Evolutionary conservation across 2,888 invertebrate genomes (phyloP).

Genomic region (Ptychoptera albimana): DNA sequence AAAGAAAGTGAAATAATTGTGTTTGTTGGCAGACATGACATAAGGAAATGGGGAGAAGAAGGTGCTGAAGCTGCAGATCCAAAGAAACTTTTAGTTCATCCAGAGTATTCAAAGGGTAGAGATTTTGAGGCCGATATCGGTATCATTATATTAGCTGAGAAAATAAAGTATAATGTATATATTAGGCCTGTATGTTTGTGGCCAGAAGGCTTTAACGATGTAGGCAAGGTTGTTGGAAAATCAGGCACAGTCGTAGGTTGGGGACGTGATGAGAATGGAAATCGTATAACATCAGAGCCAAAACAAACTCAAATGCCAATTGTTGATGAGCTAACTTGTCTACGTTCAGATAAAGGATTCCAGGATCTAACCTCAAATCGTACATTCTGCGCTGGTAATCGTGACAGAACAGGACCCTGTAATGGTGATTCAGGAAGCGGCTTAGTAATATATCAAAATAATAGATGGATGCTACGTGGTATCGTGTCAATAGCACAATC

Average conservation of each 20-base stretch:
- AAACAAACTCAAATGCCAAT: slow-evolving; percentile 32
- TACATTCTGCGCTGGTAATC: slow-evolving; percentile 26
- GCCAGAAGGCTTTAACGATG: slow-evolving; percentile 23
- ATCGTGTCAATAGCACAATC: slow-evolving; percentile 29
- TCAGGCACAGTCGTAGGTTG: slow-evolving; percentile 38
- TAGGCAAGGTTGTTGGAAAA: slow-evolving; percentile 26
- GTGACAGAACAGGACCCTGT: slow-evolving; percentile 20
- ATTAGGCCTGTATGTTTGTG: slow-evolving; percentile 39
- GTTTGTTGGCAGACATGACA: slow-evolving; percentile 32
- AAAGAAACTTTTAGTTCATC: slow-evolving; percentile 19
- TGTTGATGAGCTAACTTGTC: slow-evolving; percentile 34
- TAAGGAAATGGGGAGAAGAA: slow-evolving; percentile 29
- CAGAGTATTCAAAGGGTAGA: slow-evolving; percentile 27
- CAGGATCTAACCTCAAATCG: slow-evolving; percentile 25
- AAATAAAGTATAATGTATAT: slow-evolving; percentile 22
- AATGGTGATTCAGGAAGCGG: slow-evolving; percentile 44
- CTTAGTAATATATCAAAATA: slow-evolving; percentile 31
- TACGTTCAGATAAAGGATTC: slow-evolving; percentile 30
- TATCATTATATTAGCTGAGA: slow-evolving; percentile 30
- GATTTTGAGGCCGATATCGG: slow-evolving; percentile 35
- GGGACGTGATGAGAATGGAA: slow-evolving; percentile 30
- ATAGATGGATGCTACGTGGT: slow-evolving; percentile 33
- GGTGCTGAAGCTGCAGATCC: slow-evolving; percentile 11
- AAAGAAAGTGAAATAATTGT: slow-evolving; percentile 25
- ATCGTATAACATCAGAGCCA: slow-evolving; percentile 19